phyloP scores from a whole-genome alignment of 2,797 vertebrate genomes.

The Coreius guichenoti region DNA sequence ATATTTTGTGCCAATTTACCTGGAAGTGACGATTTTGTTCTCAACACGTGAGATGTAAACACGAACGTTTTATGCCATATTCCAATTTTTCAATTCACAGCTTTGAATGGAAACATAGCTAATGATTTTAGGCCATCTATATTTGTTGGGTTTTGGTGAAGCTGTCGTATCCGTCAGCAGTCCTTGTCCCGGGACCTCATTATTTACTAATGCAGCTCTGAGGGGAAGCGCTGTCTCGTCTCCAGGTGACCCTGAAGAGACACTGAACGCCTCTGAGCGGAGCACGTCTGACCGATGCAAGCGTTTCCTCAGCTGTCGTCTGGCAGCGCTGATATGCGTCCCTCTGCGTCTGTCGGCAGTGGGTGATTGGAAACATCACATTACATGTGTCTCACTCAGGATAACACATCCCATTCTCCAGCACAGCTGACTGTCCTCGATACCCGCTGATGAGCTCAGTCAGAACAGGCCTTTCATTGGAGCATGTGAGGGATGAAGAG shows the following conservation, averaged over 20 bases:
- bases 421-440: not conserved
- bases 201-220: not conserved
- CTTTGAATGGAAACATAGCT: not conserved
- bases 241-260: not conserved
- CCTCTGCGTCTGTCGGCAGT: not conserved
- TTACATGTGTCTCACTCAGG: no score
- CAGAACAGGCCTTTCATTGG: no score
- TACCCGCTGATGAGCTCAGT: no score
- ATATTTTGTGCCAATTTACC: not conserved
- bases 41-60: no score
- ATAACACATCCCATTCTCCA: not conserved
- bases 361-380: not conserved
- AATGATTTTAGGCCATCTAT: not conserved
- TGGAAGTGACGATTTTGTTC: not conserved
- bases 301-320: not conserved
- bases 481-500: not conserved
- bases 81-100: not conserved
- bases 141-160: not conserved
- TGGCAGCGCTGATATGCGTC: not conserved
- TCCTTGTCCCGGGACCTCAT: not conserved
- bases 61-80: no score
- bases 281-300: not conserved
- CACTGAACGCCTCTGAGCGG: no score
- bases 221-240: not conserved
- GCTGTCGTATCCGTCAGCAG: not conserved